Evolutionary conservation across 2,113 vertebrate species (phyloP), one percentile per base, ranked within the genome.

Genomic region (Hepsetus odoe): DNA sequence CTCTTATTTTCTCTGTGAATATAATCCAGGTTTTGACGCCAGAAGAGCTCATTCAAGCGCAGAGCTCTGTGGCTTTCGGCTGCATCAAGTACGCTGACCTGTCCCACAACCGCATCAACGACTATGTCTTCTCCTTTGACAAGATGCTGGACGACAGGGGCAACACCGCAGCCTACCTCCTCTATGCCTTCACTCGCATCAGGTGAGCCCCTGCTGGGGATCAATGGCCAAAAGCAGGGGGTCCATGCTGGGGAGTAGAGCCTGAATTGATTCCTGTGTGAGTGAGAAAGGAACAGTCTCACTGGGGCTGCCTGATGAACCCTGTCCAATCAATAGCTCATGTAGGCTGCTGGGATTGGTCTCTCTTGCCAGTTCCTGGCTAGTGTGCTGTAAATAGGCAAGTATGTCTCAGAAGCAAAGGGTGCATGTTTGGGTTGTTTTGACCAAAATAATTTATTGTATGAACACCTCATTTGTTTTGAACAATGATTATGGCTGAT

Each of bases 91-190:
- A 99, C 0, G 95, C 97, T n/a, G 98, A 99, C 85, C 95, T 99
- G 11, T 98, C 95, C 10, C 96, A 99, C 90, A 98, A 98, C 86
- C 94, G 98, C 66, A 90, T 95, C 83, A 99, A 99, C 12, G 98
- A 99, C 89, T 99, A 99, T 18, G 87, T 98, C 35, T 99, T 99
- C 92, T 98, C 97, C 53, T 99, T 99, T 18, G 97, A 98, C 91
- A 99, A 99, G 90, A 99, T 99, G 98, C 89, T 99, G 80, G 98
- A 99, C 12, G 98, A 99, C 90, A 88, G 96, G 79, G 98, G 98
- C 42, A 99, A 99, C 88, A 99, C 98, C 0, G 98, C 98, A 0
- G 97, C 96, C 0, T 98, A 99, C 66, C 89, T 99, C 70, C 91
- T 99, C 6, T 99, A 99, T 0, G 98, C 98, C 58, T 96, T 97